A percentile compares a stretch with the other conserved stretches of the same genome.
These are phyloP conservation scores for Thelaira solivaga DNA, from an alignment of 2,888 invertebrate species.

Conservation along the genomic window DNA sequence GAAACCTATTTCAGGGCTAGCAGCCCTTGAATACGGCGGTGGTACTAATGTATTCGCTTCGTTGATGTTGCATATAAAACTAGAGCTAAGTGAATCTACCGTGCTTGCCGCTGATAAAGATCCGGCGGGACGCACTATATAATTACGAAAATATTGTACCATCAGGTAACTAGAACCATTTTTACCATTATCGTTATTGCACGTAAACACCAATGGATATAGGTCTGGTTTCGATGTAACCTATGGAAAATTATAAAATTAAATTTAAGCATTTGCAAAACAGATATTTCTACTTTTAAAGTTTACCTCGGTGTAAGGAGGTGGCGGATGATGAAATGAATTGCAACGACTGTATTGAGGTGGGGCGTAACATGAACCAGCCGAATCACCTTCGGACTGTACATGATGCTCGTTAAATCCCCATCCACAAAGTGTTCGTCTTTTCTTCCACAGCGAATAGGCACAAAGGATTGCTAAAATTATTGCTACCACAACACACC, in stretches of 20 bases:
- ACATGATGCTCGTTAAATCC: constrained; percentile 78
- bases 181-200: constrained; percentile 84
- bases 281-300: background rate
- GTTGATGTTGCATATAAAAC: constrained; percentile 90
- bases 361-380: constrained; percentile 88
- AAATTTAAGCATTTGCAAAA: background rate
- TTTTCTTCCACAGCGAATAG: constrained; percentile 82
- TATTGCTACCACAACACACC: constrained; percentile 84
- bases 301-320: constrained; percentile 89
- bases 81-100: constrained; percentile 90
- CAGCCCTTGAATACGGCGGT: constrained; percentile 89
- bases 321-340: constrained; percentile 89
- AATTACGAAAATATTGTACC: constrained; percentile 90
- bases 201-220: constrained; percentile 90
- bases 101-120: constrained; percentile 91
- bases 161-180: constrained; percentile 87
- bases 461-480: constrained; percentile 84
- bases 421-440: constrained; percentile 78
- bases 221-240: constrained; percentile 91
- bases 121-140: constrained; percentile 85
- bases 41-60: constrained; percentile 91
- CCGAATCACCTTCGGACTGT: constrained; percentile 86
- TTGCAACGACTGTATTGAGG: constrained; percentile 91
- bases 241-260: constrained; percentile 75
- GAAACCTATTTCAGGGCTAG: constrained; percentile 83